Percentiles rank a stretch among this genome's conserved stretches.
Conservation (phyloP, 1,140 invertebrate species). For the Steinernema khuongi region DNA sequence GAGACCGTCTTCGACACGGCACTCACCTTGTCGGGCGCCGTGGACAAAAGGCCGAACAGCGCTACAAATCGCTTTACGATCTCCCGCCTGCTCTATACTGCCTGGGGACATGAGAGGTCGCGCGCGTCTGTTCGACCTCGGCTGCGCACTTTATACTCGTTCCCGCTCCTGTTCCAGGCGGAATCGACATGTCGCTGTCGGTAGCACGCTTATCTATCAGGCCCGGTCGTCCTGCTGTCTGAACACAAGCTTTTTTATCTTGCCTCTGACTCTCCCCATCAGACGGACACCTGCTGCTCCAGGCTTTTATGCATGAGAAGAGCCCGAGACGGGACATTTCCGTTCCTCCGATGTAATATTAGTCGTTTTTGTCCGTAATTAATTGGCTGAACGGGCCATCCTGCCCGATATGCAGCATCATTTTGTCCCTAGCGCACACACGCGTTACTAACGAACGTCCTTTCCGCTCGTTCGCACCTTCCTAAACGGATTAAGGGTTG, state of each 20-base stretch:
- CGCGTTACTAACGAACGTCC: not conserved
- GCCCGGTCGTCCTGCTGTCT: not conserved
- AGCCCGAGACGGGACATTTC: not conserved
- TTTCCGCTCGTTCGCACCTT: no score
- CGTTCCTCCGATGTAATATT: not conserved
- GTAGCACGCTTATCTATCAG: not conserved
- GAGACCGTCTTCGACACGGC: no score
- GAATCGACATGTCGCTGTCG: not conserved
- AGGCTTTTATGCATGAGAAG: not conserved
- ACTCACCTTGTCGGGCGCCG: not conserved
- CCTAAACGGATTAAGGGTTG: no score
- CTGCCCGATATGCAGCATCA: not conserved
- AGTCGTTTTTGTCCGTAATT: not conserved
- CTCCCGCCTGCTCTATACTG: not conserved
- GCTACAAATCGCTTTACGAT: conserved; percentile 16
- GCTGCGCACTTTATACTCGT: not conserved
- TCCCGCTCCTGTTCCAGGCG: not conserved
- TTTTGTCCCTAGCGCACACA: not conserved
- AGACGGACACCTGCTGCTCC: not conserved
- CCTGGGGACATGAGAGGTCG: not conserved
- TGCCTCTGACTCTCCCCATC: no score
- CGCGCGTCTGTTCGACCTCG: not conserved
- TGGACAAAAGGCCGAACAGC: conserved; percentile 7
- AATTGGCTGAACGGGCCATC: not conserved
- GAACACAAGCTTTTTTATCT: not conserved